Conservation (phyloP, 2,113 vertebrate genomes). For the Microtus oregoni region DNA sequence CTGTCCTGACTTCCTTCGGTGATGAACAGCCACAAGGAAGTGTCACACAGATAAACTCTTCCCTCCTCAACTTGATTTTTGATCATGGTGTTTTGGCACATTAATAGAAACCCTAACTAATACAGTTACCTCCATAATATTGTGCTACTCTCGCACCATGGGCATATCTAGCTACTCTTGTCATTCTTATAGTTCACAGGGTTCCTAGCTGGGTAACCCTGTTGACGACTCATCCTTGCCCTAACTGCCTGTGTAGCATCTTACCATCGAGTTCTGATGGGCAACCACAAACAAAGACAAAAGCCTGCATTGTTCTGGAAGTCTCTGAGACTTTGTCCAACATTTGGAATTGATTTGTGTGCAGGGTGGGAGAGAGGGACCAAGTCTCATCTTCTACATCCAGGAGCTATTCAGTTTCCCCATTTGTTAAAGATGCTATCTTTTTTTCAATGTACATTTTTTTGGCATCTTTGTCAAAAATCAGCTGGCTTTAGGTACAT, state of each 20-base stretch:
- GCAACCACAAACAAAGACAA: background rate
- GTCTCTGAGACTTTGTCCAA: background rate
- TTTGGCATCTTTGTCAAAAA: background rate
- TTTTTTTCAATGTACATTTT: background rate
- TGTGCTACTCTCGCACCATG: background rate
- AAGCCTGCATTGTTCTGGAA: background rate
- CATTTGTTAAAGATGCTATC: background rate
- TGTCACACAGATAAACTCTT: background rate
- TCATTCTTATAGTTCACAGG: background rate
- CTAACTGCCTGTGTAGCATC: background rate
- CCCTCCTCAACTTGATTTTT: background rate
- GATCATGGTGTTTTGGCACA: background rate
- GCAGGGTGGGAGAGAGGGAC: background rate
- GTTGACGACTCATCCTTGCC: background rate
- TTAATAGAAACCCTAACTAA: background rate
- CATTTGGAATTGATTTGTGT: background rate
- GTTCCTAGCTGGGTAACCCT: background rate
- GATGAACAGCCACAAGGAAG: background rate
- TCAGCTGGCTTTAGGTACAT: background rate
- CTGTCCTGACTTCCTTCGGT: background rate
- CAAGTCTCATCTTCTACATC: background rate
- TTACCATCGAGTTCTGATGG: background rate
- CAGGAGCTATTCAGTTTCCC: background rate
- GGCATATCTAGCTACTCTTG: background rate
- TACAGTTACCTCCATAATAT: background rate